Base-by-base conservation (phyloP, 1,140 invertebrate species). In the Ganaspis sp. region DNA sequence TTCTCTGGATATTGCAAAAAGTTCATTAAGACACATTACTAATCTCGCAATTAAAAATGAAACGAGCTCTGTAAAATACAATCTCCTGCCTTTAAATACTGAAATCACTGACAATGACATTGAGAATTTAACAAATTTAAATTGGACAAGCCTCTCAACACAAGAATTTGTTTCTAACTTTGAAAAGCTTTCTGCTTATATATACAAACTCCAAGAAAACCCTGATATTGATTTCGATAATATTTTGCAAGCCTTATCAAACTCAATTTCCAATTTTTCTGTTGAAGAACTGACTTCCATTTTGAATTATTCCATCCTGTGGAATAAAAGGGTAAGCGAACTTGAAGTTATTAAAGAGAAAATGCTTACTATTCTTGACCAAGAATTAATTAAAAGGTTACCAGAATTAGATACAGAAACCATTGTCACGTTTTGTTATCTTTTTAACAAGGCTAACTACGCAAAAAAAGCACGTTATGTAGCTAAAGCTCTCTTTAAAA, bases 141-240 rank as follows among this genome's bases (percentile, higher is more conserved):
- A 64, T 26, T 64, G 58, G 58, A n/a, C 58, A 26, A 15, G n/a
- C 15, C 23, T 64, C 23, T 15, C 23, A n/a, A 5, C 58, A 29
- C 1, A 12, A 64, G 58, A 64, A 64, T 64, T 64, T 26, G 8
- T 64, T 34, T 15, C 11, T 29, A 34, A 64, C 29, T 64, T 64
- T 26, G 58, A 29, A 64, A 64, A 64, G n/a, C 58, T 64, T 15
- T 6, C 2, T 26, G 6, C 29, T 21, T 64, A 64, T 15, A 29
- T n/a, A 3, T 6, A n/a, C 12, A 11, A 64, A 15, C 1, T n/a
- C 0, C 3, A 64, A n/a, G 12, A 29, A 4, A 34, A 4, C 4
- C 58, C 26, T 29, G n/a, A 64, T 29, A 64, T 64, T 12, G 23
- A 64, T 64, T 29, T 29, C 23, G 58, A 64, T 15, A 64, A n/a